These are phyloP conservation scores for Myiotriccus ornatus DNA, from an alignment of 2,797 vertebrate genomes.

Conservation along the genomic window DNA sequence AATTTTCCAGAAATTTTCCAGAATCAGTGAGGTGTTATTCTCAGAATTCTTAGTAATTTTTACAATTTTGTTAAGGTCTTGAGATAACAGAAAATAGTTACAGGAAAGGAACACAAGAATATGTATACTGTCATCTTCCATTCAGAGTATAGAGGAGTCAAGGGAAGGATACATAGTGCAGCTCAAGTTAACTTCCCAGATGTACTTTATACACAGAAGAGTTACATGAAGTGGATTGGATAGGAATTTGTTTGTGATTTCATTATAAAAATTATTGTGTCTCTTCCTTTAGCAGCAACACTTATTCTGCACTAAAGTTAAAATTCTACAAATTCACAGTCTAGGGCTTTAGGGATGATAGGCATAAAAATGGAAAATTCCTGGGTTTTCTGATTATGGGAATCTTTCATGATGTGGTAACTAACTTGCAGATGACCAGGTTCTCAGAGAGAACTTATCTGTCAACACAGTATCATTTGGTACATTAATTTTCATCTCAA, in stretches of 20 bases:
- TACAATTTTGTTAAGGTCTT: not conserved
- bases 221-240: not conserved
- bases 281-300: not conserved
- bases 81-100: not conserved
- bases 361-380: not conserved
- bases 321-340: not conserved
- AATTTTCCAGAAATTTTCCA: not conserved
- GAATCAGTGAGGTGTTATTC: not conserved
- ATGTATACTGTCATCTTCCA: not conserved
- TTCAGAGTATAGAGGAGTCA: not conserved
- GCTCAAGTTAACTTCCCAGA: not conserved
- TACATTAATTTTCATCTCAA: not conserved
- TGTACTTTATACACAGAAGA: not conserved
- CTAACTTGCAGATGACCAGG: not conserved
- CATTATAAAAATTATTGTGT: rapidly evolving
- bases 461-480: not conserved
- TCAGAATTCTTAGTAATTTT: not conserved
- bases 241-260: not conserved
- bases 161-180: not conserved
- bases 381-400: not conserved
- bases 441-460: not conserved
- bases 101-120: not conserved
- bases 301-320: not conserved
- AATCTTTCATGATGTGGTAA: not conserved
- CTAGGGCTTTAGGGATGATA: not conserved